Conservation (phyloP, 2,888 invertebrate species). For the Cacoxenus indagator region DNA sequence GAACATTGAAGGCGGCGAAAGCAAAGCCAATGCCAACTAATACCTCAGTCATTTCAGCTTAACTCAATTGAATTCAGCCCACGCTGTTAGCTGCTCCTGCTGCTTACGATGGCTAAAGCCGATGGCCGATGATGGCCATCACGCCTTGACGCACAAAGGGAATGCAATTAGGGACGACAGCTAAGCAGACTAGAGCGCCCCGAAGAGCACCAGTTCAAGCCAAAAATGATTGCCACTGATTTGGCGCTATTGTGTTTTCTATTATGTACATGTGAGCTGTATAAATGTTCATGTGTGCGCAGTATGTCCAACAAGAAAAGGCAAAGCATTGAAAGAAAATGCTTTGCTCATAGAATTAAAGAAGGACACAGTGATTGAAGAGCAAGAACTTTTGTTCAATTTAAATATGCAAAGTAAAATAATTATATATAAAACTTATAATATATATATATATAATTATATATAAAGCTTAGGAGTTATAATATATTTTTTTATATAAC, state of each 20-base stretch:
- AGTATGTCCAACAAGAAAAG: neutral
- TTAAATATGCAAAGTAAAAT: too few relatives aligned
- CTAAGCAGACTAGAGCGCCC: neutral
- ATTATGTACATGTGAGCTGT: slow-evolving; percentile 3
- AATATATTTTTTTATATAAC: too few relatives aligned
- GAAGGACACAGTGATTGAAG: neutral
- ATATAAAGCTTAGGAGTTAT: too few relatives aligned
- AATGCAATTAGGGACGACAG: slow-evolving; percentile 40
- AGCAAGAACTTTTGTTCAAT: too few relatives aligned
- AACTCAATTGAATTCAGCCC: too few relatives aligned
- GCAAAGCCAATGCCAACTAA: neutral
- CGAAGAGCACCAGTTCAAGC: neutral
- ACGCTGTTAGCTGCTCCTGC: too few relatives aligned
- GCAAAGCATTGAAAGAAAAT: neutral
- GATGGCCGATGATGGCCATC: slow-evolving; percentile 10
- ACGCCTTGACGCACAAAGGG: slow-evolving; percentile 46
- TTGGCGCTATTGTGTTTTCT: slow-evolving; percentile 42
- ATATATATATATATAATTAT: too few relatives aligned
- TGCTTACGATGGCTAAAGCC: neutral
- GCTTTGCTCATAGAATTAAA: neutral
- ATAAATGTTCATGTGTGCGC: slow-evolving; percentile 25
- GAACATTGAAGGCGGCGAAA: neutral
- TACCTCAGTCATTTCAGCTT: neutral
- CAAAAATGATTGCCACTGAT: slow-evolving; percentile 37
- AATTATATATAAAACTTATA: too few relatives aligned